These are phyloP conservation scores for Zygaena filipendulae DNA, from an alignment of 2,888 invertebrate genomes.

Conservation along the genomic window DNA sequence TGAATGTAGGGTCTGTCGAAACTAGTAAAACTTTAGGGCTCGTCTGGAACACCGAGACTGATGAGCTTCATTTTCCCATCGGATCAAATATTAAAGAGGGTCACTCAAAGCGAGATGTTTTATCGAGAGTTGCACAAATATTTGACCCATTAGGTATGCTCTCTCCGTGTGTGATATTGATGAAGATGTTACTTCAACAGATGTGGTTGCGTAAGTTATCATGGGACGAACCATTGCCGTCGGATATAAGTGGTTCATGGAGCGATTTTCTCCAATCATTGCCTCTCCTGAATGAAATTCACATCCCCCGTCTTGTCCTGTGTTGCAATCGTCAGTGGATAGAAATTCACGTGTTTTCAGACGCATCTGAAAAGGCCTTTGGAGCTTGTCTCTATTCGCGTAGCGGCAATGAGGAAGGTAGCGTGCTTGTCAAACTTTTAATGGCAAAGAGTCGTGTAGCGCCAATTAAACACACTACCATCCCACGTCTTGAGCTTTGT, in stretches of 20 bases:
- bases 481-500: constrained; percentile 23
- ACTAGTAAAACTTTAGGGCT: constrained; percentile 2
- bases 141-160: not conserved
- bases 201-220: constrained; percentile 18
- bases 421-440: constrained; percentile 13
- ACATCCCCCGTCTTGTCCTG: constrained; percentile 16
- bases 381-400: constrained; percentile 20
- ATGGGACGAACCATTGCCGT: constrained; percentile 16
- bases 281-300: constrained; percentile 12
- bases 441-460: constrained; percentile 20
- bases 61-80: constrained; percentile 2
- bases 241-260: not conserved
- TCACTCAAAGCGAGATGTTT: constrained; percentile 15
- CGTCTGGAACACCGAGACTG: not conserved
- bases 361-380: constrained; percentile 22
- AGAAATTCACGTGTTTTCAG: constrained; percentile 21
- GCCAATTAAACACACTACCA: constrained; percentile 19
- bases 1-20: too few relatives aligned
- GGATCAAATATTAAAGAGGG: not conserved
- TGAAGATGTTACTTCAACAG: constrained; percentile 20
- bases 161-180: constrained; percentile 13
- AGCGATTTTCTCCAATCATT: constrained; percentile 5
- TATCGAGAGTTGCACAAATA: constrained; percentile 11
- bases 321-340: constrained; percentile 9
- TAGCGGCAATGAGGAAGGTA: constrained; percentile 9